A percentile compares a stretch with the other conserved stretches of the same genome.
Evolutionary conservation across 2,113 vertebrate species (phyloP).

Genomic region (Brachypodius melanocephalos): DNA sequence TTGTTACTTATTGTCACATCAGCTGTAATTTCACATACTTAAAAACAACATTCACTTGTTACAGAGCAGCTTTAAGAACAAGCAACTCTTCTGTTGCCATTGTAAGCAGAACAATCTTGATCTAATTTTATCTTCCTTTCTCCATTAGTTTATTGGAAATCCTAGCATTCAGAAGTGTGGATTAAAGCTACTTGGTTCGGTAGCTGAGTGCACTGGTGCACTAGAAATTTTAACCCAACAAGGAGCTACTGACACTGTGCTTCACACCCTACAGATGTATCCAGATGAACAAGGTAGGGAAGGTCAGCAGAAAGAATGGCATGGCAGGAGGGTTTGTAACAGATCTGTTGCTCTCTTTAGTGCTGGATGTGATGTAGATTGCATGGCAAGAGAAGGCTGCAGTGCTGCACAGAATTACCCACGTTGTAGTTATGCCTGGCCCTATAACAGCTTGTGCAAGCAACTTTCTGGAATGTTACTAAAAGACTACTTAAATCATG

Average conservation of each 20-base stretch:
- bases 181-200: constrained; percentile 80
- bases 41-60: background rate
- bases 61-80: background rate
- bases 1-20: background rate
- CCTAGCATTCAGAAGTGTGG: constrained; percentile 85
- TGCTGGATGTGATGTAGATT: background rate
- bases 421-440: background rate
- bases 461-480: background rate
- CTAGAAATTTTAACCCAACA: constrained; percentile 85
- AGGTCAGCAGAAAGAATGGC: background rate
- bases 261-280: constrained; percentile 92
- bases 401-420: background rate
- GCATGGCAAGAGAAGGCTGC: background rate
- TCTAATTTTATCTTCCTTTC: constrained; percentile 1
- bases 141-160: constrained; percentile 86
- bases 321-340: background rate
- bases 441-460: background rate
- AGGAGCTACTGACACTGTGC: constrained; percentile 86
- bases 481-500: background rate
- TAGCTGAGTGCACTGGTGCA: constrained; percentile 83
- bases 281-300: constrained; percentile 82
- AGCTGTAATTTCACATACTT: background rate
- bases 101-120: background rate
- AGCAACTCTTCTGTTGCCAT: background rate
- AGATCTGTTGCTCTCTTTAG: background rate